Conservation (phyloP, 2,113 vertebrate genomes). For the Aramus guarauna region DNA sequence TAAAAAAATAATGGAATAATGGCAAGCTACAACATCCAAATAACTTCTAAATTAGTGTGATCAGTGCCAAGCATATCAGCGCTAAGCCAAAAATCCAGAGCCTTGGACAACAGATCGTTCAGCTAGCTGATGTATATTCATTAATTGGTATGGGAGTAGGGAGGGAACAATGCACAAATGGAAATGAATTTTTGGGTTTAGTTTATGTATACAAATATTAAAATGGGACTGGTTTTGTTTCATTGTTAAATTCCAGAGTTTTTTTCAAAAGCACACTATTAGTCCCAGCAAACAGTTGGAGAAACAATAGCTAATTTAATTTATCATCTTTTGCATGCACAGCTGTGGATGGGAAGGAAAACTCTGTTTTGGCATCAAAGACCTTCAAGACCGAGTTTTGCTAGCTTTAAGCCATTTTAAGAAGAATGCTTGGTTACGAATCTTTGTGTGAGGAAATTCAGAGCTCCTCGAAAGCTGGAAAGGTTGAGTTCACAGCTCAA, state of each 20-base stretch:
- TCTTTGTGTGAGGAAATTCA: slow-evolving; percentile 6
- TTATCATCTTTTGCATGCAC: slow-evolving; percentile 1
- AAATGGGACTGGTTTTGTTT: background rate
- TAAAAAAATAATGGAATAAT: slow-evolving; percentile 41
- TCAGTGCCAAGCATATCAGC: background rate
- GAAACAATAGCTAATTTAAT: slow-evolving; percentile 38
- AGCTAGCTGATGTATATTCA: slow-evolving; percentile 36
- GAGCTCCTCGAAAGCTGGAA: slow-evolving; percentile 56
- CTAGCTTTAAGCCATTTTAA: slow-evolving; percentile 22
- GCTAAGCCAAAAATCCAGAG: slow-evolving; percentile 23
- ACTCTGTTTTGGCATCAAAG: background rate
- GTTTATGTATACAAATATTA: slow-evolving; percentile 2
- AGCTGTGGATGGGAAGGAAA: slow-evolving; percentile 12
- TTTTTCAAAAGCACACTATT: background rate
- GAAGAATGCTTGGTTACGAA: background rate
- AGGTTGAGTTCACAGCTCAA: slow-evolving; percentile 2
- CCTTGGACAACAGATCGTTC: slow-evolving; percentile 22
- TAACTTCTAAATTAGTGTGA: background rate
- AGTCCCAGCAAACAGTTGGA: background rate
- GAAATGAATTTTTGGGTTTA: background rate
- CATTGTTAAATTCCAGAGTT: background rate
- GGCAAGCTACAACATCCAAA: background rate
- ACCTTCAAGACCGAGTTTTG: background rate
- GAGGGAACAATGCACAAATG: slow-evolving; percentile 25
- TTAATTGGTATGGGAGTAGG: slow-evolving; percentile 1